Evolutionary conservation across 2,797 vertebrate species (phyloP).

Genomic region (Threskiornis aethiopicus): DNA sequence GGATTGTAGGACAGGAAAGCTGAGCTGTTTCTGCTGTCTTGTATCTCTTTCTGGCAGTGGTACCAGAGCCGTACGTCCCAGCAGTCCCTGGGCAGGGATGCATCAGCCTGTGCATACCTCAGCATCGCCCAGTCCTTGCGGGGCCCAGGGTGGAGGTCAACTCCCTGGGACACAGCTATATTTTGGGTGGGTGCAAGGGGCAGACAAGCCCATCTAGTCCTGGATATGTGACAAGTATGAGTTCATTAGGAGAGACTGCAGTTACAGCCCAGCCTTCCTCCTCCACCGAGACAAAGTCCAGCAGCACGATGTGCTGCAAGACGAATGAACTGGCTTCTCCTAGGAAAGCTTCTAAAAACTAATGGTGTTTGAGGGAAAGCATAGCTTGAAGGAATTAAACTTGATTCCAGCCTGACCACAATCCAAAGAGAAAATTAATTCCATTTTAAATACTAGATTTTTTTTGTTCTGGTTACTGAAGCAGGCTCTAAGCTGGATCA

Average conservation of each 20-base stretch:
- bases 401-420: not conserved
- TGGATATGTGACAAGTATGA: slow-evolving; percentile 40
- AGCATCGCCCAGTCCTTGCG: not conserved
- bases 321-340: not conserved
- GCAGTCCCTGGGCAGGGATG: not conserved
- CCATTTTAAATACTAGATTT: not conserved
- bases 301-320: not conserved
- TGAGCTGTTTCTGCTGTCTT: not conserved
- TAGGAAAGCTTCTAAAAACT: not conserved
- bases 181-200: not conserved
- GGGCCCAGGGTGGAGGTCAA: not conserved
- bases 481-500: not conserved
- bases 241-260: slow-evolving; percentile 1
- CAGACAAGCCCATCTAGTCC: not conserved
- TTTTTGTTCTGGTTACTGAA: not conserved
- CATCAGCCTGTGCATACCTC: not conserved
- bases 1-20: not conserved
- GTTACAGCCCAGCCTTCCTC: not conserved
- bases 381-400: not conserved
- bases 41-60: not conserved
- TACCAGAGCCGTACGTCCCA: accelerated
- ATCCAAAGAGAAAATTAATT: slow-evolving; percentile 29
- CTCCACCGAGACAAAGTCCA: not conserved
- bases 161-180: not conserved
- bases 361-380: not conserved